A percentile compares a stretch with the other conserved stretches of the same genome.
Conservation (phyloP, 2,113 vertebrate genomes). For the Gasterosteus aculeatus region DNA sequence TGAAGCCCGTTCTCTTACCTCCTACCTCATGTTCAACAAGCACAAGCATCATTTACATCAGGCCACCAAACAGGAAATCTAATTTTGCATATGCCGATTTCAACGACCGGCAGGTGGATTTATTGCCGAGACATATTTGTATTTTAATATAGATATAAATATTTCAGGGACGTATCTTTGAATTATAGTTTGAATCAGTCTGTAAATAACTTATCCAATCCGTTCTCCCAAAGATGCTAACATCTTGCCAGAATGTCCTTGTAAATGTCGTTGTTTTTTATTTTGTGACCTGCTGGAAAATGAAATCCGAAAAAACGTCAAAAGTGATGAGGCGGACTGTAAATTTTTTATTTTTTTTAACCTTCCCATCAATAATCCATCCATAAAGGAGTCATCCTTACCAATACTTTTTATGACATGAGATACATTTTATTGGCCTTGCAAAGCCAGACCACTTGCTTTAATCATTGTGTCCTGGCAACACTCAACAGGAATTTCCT, state of each 20-base stretch:
- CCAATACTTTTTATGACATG: conserved; percentile 47
- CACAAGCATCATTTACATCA: conserved; percentile 37
- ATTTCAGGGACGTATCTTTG: conserved; percentile 30
- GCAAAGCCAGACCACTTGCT: conserved; percentile 49
- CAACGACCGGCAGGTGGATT: conserved; percentile 15
- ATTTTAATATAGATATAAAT: conserved; percentile 41
- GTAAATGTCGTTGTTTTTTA: not conserved
- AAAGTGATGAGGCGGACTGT: too few species aligned
- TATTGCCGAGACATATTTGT: conserved; percentile 29
- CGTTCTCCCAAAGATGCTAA: conserved; percentile 24
- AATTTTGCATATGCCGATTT: conserved; percentile 50
- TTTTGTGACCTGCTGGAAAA: too few species aligned
- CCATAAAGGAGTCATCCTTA: conserved; percentile 55
- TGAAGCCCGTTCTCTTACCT: conserved; percentile 33
- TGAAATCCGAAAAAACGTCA: too few species aligned
- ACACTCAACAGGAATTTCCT: conserved; percentile 27
- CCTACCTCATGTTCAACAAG: conserved; percentile 30
- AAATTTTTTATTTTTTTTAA: too few species aligned
- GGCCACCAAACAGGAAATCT: conserved; percentile 48
- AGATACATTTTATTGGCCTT: conserved; percentile 61
- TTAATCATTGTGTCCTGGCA: conserved; percentile 35
- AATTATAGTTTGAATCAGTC: conserved; percentile 20
- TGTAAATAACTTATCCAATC: conserved; percentile 32
- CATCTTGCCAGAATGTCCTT: conserved; percentile 27
- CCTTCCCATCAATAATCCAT: conserved; percentile 53